Percentiles rank a stretch among this genome's conserved stretches.
These are phyloP conservation scores for Nomada ruficornis DNA, from an alignment of 2,888 invertebrate species.

Conservation along the genomic window DNA sequence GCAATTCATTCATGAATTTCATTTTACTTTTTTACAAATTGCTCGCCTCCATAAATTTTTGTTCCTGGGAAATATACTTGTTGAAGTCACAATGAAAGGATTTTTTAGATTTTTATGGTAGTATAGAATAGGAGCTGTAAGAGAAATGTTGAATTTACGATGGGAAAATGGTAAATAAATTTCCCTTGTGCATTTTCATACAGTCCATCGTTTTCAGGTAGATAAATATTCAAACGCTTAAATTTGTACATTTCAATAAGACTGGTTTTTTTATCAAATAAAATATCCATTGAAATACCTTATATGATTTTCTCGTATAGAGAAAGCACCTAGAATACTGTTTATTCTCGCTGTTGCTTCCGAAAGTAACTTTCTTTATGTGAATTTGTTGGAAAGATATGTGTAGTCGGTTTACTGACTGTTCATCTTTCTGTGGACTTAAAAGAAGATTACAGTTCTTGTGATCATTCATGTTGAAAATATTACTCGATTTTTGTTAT, in stretches of 20 bases:
- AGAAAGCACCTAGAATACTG: not conserved
- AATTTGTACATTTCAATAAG: not conserved
- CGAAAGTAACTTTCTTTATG: not conserved
- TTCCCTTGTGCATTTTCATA: too few relatives aligned
- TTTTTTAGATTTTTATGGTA: not conserved
- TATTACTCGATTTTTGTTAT: not conserved
- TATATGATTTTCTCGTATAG: not conserved
- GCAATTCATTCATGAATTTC: too few relatives aligned
- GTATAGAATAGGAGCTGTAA: not conserved
- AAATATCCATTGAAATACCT: not conserved
- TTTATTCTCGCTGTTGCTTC: not conserved
- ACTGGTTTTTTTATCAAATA: too few relatives aligned
- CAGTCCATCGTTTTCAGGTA: too few relatives aligned
- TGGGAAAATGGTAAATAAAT: too few relatives aligned
- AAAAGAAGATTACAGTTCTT: not conserved
- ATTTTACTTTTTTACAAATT: too few relatives aligned
- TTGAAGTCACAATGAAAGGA: not conserved
- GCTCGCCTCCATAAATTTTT: not conserved
- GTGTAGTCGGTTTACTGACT: not conserved
- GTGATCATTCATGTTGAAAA: not conserved
- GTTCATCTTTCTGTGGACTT: not conserved
- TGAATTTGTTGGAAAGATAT: not conserved
- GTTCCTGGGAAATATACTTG: not conserved
- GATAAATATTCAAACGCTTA: too few relatives aligned
- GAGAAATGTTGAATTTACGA: too few relatives aligned